These are phyloP conservation scores for Anastatus disparis DNA, from an alignment of 1,140 invertebrate genomes.

Conservation along the genomic window DNA sequence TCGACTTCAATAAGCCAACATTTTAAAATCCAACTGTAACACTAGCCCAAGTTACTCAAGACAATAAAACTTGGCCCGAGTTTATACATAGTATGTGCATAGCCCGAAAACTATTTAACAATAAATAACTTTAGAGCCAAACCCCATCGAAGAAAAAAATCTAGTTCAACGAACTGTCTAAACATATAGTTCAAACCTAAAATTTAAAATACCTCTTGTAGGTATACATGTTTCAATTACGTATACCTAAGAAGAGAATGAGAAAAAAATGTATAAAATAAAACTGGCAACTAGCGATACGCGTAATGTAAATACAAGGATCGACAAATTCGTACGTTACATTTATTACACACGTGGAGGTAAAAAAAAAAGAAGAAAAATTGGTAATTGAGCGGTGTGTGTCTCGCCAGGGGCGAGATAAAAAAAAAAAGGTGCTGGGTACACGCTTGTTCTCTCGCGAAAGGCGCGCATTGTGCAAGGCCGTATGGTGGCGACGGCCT, in stretches of 20 bases:
- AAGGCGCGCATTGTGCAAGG: slow-evolving; percentile 41
- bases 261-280: no score
- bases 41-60: slow-evolving; percentile 19
- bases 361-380: slow-evolving; percentile 7
- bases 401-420: not conserved
- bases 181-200: not conserved
- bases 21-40: slow-evolving; percentile 17
- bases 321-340: slow-evolving; percentile 13
- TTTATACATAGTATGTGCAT: slow-evolving; percentile 32
- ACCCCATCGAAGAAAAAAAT: not conserved
- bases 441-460: not conserved
- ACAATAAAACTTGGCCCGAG: slow-evolving; percentile 23
- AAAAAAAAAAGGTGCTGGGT: not conserved
- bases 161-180: not conserved
- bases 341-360: not conserved
- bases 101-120: slow-evolving; percentile 19
- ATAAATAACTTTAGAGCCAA: no score
- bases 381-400: slow-evolving; percentile 16
- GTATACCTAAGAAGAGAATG: not conserved
- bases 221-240: not conserved
- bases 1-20: not conserved
- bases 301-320: slow-evolving; percentile 1
- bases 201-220: not conserved
- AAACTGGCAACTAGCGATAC: not conserved
- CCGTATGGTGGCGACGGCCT: no score